Base-by-base conservation (phyloP, 1,140 invertebrate species). In the Bombus picipes region DNA sequence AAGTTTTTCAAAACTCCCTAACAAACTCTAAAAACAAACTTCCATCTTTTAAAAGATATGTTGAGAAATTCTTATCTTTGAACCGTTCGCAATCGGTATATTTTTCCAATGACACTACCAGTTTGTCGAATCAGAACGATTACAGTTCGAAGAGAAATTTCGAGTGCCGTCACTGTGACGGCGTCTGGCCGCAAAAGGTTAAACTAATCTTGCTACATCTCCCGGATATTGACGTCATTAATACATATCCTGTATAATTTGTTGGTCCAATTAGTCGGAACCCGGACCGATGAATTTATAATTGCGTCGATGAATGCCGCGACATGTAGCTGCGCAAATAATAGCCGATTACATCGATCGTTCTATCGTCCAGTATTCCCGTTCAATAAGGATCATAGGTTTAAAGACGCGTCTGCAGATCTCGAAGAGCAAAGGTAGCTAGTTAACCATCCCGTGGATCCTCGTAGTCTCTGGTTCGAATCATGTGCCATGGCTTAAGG, bases 301-400 rank as follows among this genome's bases (percentile, higher is more conserved):
- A 72, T 72, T 53, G 37, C 65, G 34, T 41, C 4, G 37, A 47
- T 39, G 39, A 39, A 34, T n/a, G 32, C 34, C 75, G 34, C 32
- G 76, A 62, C 57, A 62, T 53, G 83, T 59, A 80, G 15, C 18
- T 47, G 43, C 18, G 77, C 83, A 80, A 85, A 85, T 80, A 85
- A 80, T 3, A 32, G 18, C 83, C 34, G 80, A 73, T 85, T 80
- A 66, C 66, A 53, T 53, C 41, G 68, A 53, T 34, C 68, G 25
- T 34, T 25, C n/a, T 28, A 32, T n/a, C 12, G 8, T 18, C 12
- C 68, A 8, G 5, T 62, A 32, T 65, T 57, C 68, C 6, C 32
- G 59, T 10, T 71, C 53, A 32, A 80, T 72, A 53, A 34, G 41
- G 62, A 39, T 32, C 76, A 37, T 65, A 72, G 77, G 57, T 80